Base-by-base conservation (phyloP, 2,888 invertebrate species). In the Sinodicranocentrus sp. region DNA sequence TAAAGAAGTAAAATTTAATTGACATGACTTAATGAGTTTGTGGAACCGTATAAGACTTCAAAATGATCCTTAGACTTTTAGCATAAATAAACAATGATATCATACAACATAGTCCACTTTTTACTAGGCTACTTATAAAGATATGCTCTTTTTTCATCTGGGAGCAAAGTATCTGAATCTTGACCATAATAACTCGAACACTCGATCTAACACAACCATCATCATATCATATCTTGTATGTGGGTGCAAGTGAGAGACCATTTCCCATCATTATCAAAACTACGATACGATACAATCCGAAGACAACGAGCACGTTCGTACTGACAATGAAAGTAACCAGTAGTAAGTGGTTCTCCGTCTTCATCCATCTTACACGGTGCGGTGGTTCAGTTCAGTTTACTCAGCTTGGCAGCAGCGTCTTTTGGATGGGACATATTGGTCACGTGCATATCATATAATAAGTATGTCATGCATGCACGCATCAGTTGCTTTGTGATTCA, bases 391-490 rank as follows among this genome's bases (percentile, higher is more conserved):
- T 10, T 48, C 15, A 57, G 57, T 57, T 21, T 23, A 57, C 57
- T 57, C 57, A 21, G 2, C 2, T 21, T 5, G 3, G n/a, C 19
- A 57, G 23, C 19, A 19, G 8, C 19, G 57, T 57, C 57, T 57
- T 57, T 57, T 57, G 19, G 57, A 57, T 57, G 57, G 57, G 57
- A 57, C 57, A 57, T 57, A 57, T 57, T 21, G 57, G 23, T 57
- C 57, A 57, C 21, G n/a, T 10, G 57, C 57, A 57, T 19, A 17
- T 48, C 57, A 57, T 57, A 21, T 57, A 57, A 57, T 39, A 65
- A 65, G 65, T 43, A 65, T 65, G 65, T 65, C 65, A 65, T 65
- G 65, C 39, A 39, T 19, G 65, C 65, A 65, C 65, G 65, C 65
- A 65, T 65, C 65, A 65, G 43, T 43, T 65, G 21, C 43, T 65